Evolutionary conservation across 2,888 invertebrate species (phyloP).

Genomic region (Coelinius sp.): DNA sequence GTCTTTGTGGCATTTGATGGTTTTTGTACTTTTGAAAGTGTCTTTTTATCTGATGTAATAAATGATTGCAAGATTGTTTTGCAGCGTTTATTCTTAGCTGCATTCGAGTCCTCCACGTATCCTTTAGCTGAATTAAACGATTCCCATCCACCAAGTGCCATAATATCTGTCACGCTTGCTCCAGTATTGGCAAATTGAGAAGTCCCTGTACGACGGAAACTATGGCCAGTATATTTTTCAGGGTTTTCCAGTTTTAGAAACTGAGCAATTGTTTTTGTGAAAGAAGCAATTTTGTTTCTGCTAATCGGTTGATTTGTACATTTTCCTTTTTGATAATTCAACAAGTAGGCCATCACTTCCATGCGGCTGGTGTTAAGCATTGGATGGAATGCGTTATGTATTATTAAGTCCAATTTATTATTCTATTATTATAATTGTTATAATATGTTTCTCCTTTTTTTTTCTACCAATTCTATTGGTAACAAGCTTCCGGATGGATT

Average conservation of each 20-base stretch:
- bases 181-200: slow-evolving; percentile 42
- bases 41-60: not conserved
- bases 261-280: slow-evolving; percentile 42
- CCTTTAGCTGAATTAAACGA: slow-evolving; percentile 33
- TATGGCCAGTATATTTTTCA: slow-evolving; percentile 42
- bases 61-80: not conserved
- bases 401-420: no score
- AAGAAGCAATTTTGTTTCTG: slow-evolving; percentile 39
- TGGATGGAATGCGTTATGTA: no score
- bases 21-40: no score
- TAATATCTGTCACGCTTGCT: slow-evolving; percentile 35
- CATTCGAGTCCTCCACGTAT: slow-evolving; percentile 33
- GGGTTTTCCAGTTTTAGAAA: slow-evolving; percentile 38
- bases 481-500: no score
- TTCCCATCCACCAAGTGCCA: slow-evolving; percentile 39
- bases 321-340: slow-evolving; percentile 26
- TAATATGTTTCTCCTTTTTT: no score
- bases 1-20: not conserved
- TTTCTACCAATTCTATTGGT: no score
- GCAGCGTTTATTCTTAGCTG: slow-evolving; percentile 27
- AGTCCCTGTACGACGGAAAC: slow-evolving; percentile 43
- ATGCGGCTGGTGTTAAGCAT: no score
- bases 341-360: no score
- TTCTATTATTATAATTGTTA: no score
- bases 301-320: slow-evolving; percentile 33